Evolutionary conservation across 2,113 vertebrate genomes (phyloP), one percentile per base, ranked within the genome.

Genomic region (Conger conger): DNA sequence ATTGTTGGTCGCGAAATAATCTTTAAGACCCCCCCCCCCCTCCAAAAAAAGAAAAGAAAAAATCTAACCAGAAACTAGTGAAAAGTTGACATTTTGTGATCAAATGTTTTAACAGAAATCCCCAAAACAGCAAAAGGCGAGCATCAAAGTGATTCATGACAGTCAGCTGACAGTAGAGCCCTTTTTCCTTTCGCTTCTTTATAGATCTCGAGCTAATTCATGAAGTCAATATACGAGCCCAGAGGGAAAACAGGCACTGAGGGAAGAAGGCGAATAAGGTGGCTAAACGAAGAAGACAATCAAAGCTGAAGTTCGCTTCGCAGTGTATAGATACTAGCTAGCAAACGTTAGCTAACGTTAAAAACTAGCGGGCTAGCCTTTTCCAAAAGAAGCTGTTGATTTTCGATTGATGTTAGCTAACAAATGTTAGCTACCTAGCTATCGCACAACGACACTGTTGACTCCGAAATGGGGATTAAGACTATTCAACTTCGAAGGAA

Each of bases 81-180:
- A 88, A 91, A 90, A 95, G 88, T 91, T 93, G 85, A 90, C 87
- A 84, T 89, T 77, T 94, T 85, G 76, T 85, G 57, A 88, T 92
- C 83, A 91, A 91, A 88, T 82, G 76, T 86, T 89, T 85, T 84
- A 76, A 82, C 88, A 85, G 80, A 90, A 86, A 88, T 83, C 83
- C 40, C 76, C 84, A 83, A 86, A 91, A 87, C 89, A 87, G 84
- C 83, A 89, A 91, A n/a, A 86, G 87, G 57, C 83, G 84, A 89
- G 89, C 91, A 91, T 91, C 91, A 91, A 90, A 92, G 92, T 60
- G 40, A 84, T 91, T 87, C 86, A 90, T 88, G 89, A 94, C 93
- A 94, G 94, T 90, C 95, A 93, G 91, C 93, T 95, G 96, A 97
- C 94, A 95, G 93, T 83, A 82, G 92, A 94, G 95, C 93, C 90